Evolutionary conservation across 1,140 invertebrate species (phyloP), one percentile per base, ranked within the genome.

Genomic region (Oncopeltus fasciatus): DNA sequence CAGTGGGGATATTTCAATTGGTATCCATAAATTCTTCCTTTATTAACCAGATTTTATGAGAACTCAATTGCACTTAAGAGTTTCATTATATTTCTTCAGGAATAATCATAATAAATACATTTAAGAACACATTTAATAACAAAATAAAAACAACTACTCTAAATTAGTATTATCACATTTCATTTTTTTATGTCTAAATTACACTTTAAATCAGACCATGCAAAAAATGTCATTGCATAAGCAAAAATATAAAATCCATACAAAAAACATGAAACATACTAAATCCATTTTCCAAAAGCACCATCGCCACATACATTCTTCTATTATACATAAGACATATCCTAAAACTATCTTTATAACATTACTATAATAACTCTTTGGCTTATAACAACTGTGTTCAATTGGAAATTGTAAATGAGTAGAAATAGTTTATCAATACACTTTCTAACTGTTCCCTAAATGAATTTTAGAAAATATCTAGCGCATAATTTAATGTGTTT

Each of bases 381-480:
- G 49, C 49, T 53, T 53, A 53, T 53, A 53, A 53, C 49, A 53
- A 24, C 24, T 53, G 49, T 24, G 14, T 18, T n/a, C n/a, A n/a
- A 53, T 53, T 53, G 21, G 20, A 53, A 20, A 8, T 53, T 53
- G 20, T 53, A 53, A 24, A 24, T 26, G 26, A 16, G 26, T 24
- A 53, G 21, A 53, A 53, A 53, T 53, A 53, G 24, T 26, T 24
- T 53, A 53, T 53, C 16, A 20, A 24, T 11, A 24, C 16, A 24
- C 26, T 53, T 16, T 24, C 49, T 53, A 53, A 53, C 49, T 53
- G 49, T 53, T 53, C 49, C 49, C 49, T 53, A 53, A 24, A 8
- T 53, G 49, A 53, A 53, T 53, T 24, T 53, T 53, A 53, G 21
- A 53, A 51, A 53, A 53, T 53, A 53, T 53, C 26, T 24, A 53